phyloP scores from a whole-genome alignment of 1,140 invertebrate genomes.

The Pseudachorutes palmiensis region DNA sequence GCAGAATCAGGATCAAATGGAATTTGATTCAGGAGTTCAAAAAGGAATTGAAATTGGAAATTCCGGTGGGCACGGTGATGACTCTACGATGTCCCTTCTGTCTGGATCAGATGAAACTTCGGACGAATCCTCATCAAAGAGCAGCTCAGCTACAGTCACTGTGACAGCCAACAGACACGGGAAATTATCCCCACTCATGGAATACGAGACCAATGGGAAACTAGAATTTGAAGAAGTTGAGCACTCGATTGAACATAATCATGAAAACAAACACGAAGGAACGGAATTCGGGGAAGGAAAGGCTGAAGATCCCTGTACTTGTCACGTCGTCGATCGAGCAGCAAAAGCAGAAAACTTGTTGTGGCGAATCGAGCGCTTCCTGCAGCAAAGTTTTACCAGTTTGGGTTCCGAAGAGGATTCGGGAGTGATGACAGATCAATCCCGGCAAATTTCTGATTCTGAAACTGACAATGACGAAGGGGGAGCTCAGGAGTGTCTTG shows the following conservation, averaged over 20 bases:
- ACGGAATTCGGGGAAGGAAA: not conserved
- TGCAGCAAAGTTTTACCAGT: constrained; percentile 32
- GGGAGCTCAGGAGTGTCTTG: not conserved
- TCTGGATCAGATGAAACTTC: constrained; percentile 32
- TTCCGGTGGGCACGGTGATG: constrained; percentile 7
- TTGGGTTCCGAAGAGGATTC: constrained; percentile 54
- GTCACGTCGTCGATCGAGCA: constrained; percentile 17
- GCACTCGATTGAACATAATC: not conserved
- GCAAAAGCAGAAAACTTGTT: constrained; percentile 38
- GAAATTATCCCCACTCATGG: not conserved
- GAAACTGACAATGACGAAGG: constrained; percentile 55
- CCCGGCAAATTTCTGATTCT: constrained; percentile 57
- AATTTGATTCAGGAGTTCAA: not conserved
- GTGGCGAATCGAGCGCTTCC: constrained; percentile 37
- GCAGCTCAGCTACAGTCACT: constrained; percentile 5
- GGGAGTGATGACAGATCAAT: constrained; percentile 61
- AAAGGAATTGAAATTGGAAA: not conserved
- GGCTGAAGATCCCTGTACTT: constrained; percentile 15
- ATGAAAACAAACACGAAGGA: not conserved
- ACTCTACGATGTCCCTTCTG: not conserved
- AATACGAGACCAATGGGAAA: constrained; percentile 10
- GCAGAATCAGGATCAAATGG: too few relatives aligned
- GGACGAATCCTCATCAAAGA: constrained; percentile 30
- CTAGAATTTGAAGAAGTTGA: not conserved
- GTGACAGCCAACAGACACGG: not conserved